phyloP scores from a whole-genome alignment of 2,113 vertebrate species.

The Edolisoma coerulescens region DNA sequence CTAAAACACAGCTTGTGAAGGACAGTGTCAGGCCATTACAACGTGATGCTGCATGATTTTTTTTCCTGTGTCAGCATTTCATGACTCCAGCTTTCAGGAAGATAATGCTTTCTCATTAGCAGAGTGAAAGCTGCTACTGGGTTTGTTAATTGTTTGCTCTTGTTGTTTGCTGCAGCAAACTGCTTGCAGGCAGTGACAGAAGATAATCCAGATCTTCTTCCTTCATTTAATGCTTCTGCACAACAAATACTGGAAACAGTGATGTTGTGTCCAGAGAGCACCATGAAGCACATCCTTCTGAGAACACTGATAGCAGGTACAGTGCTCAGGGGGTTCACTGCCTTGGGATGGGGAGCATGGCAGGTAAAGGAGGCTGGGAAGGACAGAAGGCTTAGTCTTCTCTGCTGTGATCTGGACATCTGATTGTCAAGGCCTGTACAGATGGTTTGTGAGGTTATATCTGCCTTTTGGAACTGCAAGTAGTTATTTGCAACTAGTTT shows the following conservation, averaged over 20 bases:
- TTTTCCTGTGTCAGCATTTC: not conserved
- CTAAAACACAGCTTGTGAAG: not conserved
- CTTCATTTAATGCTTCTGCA: conserved; percentile 72
- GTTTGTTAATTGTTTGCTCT: conserved; percentile 2
- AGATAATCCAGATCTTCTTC: conserved; percentile 89
- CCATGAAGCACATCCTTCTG: conserved; percentile 82
- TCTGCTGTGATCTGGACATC: not conserved
- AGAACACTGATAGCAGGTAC: conserved; percentile 88
- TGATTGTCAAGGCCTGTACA: not conserved
- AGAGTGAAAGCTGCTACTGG: not conserved
- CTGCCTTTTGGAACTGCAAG: not conserved
- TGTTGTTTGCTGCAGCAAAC: conserved; percentile 76
- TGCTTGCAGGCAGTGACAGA: conserved; percentile 95
- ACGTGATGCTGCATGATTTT: not conserved
- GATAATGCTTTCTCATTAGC: not conserved
- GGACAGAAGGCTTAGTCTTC: not conserved
- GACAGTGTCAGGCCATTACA: not conserved
- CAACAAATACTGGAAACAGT: conserved; percentile 78
- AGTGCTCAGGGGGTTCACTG: not conserved
- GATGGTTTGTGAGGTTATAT: not conserved
- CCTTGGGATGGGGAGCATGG: not conserved
- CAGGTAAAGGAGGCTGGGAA: not conserved
- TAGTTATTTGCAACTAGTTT: not conserved
- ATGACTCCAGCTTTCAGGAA: not conserved
- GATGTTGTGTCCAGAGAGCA: conserved; percentile 75